Evolutionary conservation across 2,888 invertebrate genomes (phyloP).

Genomic region (Leucoma salicis): DNA sequence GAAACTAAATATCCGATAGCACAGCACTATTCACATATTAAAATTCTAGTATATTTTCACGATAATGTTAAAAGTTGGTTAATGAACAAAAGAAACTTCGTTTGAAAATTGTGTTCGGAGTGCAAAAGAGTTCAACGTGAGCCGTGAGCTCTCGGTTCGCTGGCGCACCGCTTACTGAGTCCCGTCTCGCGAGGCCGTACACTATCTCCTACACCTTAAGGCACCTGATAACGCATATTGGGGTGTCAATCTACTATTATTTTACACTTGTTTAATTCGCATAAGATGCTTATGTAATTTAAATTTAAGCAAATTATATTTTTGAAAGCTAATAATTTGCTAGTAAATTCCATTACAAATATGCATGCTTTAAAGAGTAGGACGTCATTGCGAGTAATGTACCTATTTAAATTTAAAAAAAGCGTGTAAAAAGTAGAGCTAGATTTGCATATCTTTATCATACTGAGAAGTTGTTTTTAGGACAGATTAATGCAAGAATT

Average conservation of each 20-base stretch:
- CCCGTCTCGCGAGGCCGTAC: conserved; percentile 38
- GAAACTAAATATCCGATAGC: conserved; percentile 30
- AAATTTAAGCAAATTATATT: no score
- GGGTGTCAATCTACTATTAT: conserved; percentile 52
- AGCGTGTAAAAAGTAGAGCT: no score
- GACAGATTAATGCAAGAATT: no score
- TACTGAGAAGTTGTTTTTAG: no score
- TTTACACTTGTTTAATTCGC: no score
- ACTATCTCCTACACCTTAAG: conserved; percentile 67
- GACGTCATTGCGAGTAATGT: no score
- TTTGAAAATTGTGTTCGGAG: conserved; percentile 26
- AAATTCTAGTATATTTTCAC: conserved; percentile 26
- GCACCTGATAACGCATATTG: conserved; percentile 69
- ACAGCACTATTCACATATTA: conserved; percentile 39
- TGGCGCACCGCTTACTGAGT: conserved; percentile 57
- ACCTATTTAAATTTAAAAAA: no score
- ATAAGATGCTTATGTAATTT: no score
- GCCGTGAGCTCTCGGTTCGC: conserved; percentile 58
- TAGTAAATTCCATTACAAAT: no score
- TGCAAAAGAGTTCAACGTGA: conserved; percentile 54
- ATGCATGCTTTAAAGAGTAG: no score
- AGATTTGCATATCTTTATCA: no score
- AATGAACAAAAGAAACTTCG: conserved; percentile 29
- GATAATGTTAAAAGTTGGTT: conserved; percentile 17
- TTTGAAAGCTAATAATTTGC: no score